Conservation (phyloP, 2,888 invertebrate species). For the Acleris emargana region DNA sequence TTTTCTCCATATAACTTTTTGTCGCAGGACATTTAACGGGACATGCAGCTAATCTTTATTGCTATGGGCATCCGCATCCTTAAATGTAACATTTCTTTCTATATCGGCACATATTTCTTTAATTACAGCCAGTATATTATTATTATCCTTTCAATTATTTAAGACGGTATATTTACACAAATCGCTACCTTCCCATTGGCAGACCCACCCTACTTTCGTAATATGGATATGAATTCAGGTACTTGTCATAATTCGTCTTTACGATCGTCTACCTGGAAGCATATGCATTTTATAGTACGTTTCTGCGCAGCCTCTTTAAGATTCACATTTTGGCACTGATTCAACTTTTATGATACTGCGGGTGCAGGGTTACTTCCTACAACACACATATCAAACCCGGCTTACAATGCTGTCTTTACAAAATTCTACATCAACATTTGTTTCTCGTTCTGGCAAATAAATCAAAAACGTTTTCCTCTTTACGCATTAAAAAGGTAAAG, state of each 20-base stretch:
- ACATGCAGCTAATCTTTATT: conserved; percentile 54
- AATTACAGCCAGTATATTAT: no score
- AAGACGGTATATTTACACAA: conserved; percentile 1
- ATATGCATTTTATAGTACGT: conserved; percentile 51
- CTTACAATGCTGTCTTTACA: neutral
- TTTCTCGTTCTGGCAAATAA: no score
- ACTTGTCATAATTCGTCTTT: conserved; percentile 26
- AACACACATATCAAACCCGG: conserved; percentile 19
- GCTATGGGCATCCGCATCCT: conserved; percentile 38
- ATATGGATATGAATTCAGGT: conserved; percentile 6
- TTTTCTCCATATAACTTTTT: conserved; percentile 62
- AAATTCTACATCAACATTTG: no score
- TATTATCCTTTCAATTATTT: no score
- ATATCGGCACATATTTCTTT: neutral
- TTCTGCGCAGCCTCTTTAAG: conserved; percentile 44
- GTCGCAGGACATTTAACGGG: conserved; percentile 53
- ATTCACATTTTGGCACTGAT: conserved; percentile 52
- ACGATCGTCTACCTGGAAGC: conserved; percentile 40
- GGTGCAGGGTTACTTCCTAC: conserved; percentile 34
- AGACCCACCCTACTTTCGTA: conserved; percentile 10
- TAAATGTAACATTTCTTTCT: neutral
- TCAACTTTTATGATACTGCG: conserved; percentile 51
- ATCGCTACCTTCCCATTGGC: neutral
- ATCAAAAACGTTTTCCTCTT: conserved; percentile 27
- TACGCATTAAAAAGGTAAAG: conserved; percentile 30